These are phyloP conservation scores for Budorcas taxicolor DNA, from an alignment of 2,113 vertebrate species.

Conservation along the genomic window DNA sequence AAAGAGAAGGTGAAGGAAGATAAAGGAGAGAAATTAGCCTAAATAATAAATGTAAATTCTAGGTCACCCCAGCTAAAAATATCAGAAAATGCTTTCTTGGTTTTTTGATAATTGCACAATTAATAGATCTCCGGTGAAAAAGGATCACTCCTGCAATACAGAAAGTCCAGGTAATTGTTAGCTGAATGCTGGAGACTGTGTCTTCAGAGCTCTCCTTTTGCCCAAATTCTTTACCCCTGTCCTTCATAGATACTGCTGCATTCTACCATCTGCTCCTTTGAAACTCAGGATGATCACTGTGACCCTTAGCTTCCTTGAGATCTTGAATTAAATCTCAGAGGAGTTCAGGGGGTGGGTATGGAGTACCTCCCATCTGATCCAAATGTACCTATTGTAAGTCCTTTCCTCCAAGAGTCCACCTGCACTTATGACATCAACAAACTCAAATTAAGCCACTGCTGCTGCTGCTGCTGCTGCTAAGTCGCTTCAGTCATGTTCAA, in stretches of 20 bases:
- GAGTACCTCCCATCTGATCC: neutral
- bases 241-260: neutral
- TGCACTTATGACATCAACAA: no score
- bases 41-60: neutral
- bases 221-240: neutral
- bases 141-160: neutral
- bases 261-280: neutral
- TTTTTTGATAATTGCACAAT: neutral
- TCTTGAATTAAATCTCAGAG: neutral
- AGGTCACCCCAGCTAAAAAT: neutral
- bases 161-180: neutral
- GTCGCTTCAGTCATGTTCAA: no score
- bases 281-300: no score
- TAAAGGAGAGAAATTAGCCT: neutral
- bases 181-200: no score
- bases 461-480: no score
- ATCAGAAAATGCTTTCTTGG: neutral
- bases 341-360: accelerated
- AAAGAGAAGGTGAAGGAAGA: neutral
- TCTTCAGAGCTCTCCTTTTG: neutral
- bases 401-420: neutral
- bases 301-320: neutral
- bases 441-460: neutral
- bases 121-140: neutral
- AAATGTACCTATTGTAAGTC: neutral